Percentiles rank a stretch among this genome's conserved stretches.
These are phyloP conservation scores for Palythoa grandis DNA, from an alignment of 92 coral and sea anemone species.

Conservation along the genomic window DNA sequence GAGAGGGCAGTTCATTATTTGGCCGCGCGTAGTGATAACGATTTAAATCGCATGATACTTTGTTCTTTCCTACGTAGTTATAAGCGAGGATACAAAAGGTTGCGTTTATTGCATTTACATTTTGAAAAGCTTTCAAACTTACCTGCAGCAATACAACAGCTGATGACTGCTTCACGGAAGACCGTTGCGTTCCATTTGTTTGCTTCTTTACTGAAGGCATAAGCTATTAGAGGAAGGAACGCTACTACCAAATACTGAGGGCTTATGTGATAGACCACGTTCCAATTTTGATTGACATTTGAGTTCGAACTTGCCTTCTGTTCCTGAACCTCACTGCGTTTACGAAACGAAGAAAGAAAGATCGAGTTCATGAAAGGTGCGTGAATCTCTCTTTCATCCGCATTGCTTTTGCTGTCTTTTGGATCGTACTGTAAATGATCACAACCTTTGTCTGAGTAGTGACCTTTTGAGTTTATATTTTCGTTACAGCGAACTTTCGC, in stretches of 20 bases:
- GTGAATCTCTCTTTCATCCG: neutral
- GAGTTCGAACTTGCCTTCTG: neutral
- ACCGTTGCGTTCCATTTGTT: conserved; percentile 6
- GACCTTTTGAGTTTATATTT: neutral
- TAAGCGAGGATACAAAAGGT: neutral
- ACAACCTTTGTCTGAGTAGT: neutral
- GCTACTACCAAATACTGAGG: conserved; percentile 8
- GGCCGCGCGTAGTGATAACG: too few relatives aligned
- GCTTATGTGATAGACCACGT: neutral
- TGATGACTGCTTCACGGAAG: conserved; percentile 24
- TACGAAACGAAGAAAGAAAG: neutral
- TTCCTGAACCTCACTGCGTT: neutral
- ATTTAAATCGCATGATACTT: too few relatives aligned
- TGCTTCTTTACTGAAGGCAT: conserved; percentile 15
- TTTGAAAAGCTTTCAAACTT: neutral
- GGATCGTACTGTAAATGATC: neutral
- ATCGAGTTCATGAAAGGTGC: conserved; percentile 27
- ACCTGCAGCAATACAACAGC: conserved; percentile 41
- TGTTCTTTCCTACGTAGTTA: too few relatives aligned
- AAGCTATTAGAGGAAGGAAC: conserved; percentile 21
- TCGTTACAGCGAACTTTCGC: neutral
- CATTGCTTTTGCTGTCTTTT: neutral
- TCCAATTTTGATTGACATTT: neutral
- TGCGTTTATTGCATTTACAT: neutral
- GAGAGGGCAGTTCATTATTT: too few relatives aligned